Conservation (phyloP, 2,888 invertebrate species). For the Gastrophysa polygoni region DNA sequence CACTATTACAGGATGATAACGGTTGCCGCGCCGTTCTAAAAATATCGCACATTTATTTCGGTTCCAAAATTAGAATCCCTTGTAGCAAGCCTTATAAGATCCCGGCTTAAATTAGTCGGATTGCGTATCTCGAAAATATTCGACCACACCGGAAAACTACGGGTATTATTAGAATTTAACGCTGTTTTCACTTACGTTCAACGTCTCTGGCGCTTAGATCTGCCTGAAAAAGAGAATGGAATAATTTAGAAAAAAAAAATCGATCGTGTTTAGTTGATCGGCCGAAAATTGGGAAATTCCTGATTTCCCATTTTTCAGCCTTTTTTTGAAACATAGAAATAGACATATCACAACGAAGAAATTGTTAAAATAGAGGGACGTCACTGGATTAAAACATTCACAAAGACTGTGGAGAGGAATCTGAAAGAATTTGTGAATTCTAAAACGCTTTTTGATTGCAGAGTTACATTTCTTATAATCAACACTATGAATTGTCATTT, state of each 20-base stretch:
- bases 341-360: not conserved
- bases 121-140: conserved; percentile 31
- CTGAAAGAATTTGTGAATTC: too few species aligned
- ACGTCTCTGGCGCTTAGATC: conserved; percentile 86
- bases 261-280: not conserved
- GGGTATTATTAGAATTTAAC: conserved; percentile 24
- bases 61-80: conserved; percentile 34
- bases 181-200: conserved; percentile 76
- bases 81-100: conserved; percentile 43
- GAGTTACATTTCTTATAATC: too few species aligned
- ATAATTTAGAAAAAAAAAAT: not conserved
- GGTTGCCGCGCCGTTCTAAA: conserved; percentile 24
- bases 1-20: conserved; percentile 25
- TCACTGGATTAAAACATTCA: conserved; percentile 26
- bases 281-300: conserved; percentile 2
- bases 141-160: conserved; percentile 8
- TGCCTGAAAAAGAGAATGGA: conserved; percentile 65
- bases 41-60: conserved; percentile 28
- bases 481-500: too few species aligned
- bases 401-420: not conserved
- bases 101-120: conserved; percentile 40
- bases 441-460: too few species aligned
- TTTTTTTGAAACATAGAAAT: not conserved
- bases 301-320: not conserved
- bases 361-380: conserved; percentile 18